Evolutionary conservation across 1,140 invertebrate genomes (phyloP).

Genomic region (Aphelenchoides avenae): DNA sequence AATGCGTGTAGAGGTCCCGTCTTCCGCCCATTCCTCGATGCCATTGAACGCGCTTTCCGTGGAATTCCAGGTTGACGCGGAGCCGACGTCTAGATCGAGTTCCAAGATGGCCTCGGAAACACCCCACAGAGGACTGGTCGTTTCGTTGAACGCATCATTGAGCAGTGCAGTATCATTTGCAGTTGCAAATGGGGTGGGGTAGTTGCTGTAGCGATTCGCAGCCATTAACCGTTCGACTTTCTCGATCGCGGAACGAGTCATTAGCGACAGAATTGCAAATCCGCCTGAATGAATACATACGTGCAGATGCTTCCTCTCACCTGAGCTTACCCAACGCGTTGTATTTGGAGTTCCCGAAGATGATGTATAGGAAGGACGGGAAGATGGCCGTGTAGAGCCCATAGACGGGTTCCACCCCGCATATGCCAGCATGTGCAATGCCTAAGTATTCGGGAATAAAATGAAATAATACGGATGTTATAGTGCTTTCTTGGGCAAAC

Average conservation of each 20-base stretch:
- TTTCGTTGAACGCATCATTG: too few relatives aligned
- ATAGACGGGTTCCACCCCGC: conserved; percentile 56
- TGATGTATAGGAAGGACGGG: conserved; percentile 55
- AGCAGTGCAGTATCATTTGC: too few relatives aligned
- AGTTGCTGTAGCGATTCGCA: conserved; percentile 4
- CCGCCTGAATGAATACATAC: conserved; percentile 15
- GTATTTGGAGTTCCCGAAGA: conserved; percentile 57
- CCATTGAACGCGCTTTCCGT: not conserved
- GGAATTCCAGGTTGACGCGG: not conserved
- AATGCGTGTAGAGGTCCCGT: conserved; percentile 26
- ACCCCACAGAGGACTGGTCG: too few relatives aligned
- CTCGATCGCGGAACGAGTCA: conserved; percentile 36
- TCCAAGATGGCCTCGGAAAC: conserved; percentile 22
- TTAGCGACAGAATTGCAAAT: conserved; percentile 43
- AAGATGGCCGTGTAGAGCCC: conserved; percentile 57
- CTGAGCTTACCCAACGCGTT: conserved; percentile 51
- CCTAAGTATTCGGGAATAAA: conserved; percentile 21
- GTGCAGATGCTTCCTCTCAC: too few relatives aligned
- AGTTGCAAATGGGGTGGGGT: not conserved
- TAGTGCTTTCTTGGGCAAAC: not conserved
- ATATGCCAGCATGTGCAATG: conserved; percentile 55
- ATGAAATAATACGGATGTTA: not conserved
- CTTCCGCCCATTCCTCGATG: conserved; percentile 9
- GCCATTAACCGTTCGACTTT: conserved; percentile 23
- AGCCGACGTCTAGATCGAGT: conserved; percentile 6